phyloP scores from a whole-genome alignment of 2,113 vertebrate genomes.

The Verasper variegatus region DNA sequence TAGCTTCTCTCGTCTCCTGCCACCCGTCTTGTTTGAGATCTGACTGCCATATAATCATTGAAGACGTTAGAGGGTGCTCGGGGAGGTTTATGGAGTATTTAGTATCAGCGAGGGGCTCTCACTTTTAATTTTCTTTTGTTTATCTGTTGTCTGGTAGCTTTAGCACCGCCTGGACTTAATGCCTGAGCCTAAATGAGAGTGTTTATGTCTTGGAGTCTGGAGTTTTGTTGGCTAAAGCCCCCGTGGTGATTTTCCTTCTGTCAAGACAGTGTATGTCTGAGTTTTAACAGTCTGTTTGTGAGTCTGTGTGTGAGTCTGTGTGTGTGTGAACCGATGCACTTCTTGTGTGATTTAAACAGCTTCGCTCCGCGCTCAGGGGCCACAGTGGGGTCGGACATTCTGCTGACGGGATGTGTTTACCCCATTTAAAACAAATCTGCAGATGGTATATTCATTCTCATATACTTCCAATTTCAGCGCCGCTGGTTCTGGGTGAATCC shows the following conservation, averaged over 20 bases:
- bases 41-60: slow-evolving; percentile 49
- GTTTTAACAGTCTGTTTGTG: slow-evolving; percentile 1
- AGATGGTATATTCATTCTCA: slow-evolving; percentile 57
- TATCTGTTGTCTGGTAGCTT: slow-evolving; percentile 62
- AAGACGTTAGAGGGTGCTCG: slow-evolving; percentile 42
- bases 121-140: slow-evolving; percentile 67
- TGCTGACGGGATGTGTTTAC: slow-evolving; percentile 56
- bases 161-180: slow-evolving; percentile 41
- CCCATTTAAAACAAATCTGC: slow-evolving; percentile 46
- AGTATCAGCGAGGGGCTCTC: slow-evolving; percentile 47
- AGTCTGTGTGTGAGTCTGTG: not conserved
- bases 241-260: slow-evolving; percentile 44
- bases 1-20: not conserved
- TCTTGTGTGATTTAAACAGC: slow-evolving; percentile 42
- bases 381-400: slow-evolving; percentile 46
- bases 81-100: slow-evolving; percentile 59
- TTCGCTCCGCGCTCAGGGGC: slow-evolving; percentile 16
- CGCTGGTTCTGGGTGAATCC: slow-evolving; percentile 7
- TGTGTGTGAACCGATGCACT: not conserved
- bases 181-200: slow-evolving; percentile 37
- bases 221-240: slow-evolving; percentile 37
- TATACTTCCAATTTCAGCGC: slow-evolving; percentile 49
- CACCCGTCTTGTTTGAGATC: slow-evolving; percentile 4
- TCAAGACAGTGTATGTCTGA: slow-evolving; percentile 35
- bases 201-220: slow-evolving; percentile 44